Percentiles rank a stretch among this genome's conserved stretches.
Evolutionary conservation across 2,888 invertebrate genomes (phyloP).

Genomic region (Papilio elwesi): DNA sequence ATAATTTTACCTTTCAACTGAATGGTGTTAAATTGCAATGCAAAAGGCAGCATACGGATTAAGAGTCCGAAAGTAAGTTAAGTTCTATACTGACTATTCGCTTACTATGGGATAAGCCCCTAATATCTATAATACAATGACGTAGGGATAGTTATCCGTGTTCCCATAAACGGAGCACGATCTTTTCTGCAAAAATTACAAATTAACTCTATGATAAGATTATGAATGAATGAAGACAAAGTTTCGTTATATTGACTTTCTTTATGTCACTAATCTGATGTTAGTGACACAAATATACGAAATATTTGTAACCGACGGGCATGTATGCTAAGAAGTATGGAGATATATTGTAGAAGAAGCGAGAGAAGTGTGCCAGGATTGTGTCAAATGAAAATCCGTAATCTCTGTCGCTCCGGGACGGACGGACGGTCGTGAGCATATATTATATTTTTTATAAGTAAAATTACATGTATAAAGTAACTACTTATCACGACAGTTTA

Average conservation of each 20-base stretch:
- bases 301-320: too few relatives aligned
- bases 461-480: too few relatives aligned
- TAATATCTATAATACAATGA: constrained; percentile 10
- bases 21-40: not conserved
- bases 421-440: too few relatives aligned
- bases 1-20: too few relatives aligned
- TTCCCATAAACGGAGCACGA: constrained; percentile 32
- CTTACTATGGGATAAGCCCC: constrained; percentile 28
- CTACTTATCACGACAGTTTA: too few relatives aligned
- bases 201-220: not conserved
- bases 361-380: too few relatives aligned
- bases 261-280: not conserved
- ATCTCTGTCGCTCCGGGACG: too few relatives aligned
- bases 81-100: not conserved
- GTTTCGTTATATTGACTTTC: not conserved
- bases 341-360: too few relatives aligned
- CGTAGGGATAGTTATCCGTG: constrained; percentile 25
- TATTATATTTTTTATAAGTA: too few relatives aligned
- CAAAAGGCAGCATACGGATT: constrained; percentile 5
- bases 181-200: not conserved
- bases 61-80: not conserved
- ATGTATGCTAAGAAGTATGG: too few relatives aligned
- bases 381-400: too few relatives aligned
- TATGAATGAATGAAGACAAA: not conserved
- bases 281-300: too few relatives aligned